Base-by-base conservation (phyloP, 2,113 vertebrate genomes). In the Echinops telfairi region DNA sequence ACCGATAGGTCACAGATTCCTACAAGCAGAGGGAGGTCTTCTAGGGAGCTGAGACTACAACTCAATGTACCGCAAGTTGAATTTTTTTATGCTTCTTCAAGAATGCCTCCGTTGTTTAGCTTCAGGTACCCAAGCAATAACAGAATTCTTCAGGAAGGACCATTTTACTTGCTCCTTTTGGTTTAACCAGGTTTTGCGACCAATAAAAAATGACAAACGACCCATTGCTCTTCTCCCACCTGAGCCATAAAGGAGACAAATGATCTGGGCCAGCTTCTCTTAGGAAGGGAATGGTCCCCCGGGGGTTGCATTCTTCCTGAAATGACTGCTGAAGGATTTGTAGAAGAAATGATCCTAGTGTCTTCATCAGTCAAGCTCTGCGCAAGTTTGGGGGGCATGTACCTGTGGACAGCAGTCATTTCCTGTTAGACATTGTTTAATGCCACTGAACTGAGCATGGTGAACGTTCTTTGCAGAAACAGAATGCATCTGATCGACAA, bases 181-280 rank as follows among this genome's bases (percentile, higher is more conserved):
- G 12, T 57, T 86, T 64, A 73, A 71, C 78, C 64, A 87, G 80
- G 33, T 33, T 93, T 95, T 89, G 57, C 25, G 75, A 36, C 14
- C 58, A 79, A 73, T 86, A 76, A 93, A 91, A 92, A 93, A 57
- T 80, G 68, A 91, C 16, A 7, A 40, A 11, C 78, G 53, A 88
- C 36, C 38, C 70, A 11, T 86, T 82, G 40, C 25, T 81, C 38
- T 92, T 57, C 14, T 84, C 38, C 25, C 47, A 33, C 58, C 1
- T 36, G 38, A 91, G 12, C 2, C 64, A 68, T 82, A 93, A 92
- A 88, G 22, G n/a, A 91, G 86, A 38, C 2, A 78, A 66, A 71
- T 71, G 4, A 83, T n/a, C 9, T 47, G 31, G 7, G 22, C n/a
- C 31, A 53, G 2, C 17, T 62, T 75, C 47, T 73, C 58, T 31